Base-by-base conservation (phyloP, 1,140 invertebrate species). In the Drosophila micromelanica region DNA sequence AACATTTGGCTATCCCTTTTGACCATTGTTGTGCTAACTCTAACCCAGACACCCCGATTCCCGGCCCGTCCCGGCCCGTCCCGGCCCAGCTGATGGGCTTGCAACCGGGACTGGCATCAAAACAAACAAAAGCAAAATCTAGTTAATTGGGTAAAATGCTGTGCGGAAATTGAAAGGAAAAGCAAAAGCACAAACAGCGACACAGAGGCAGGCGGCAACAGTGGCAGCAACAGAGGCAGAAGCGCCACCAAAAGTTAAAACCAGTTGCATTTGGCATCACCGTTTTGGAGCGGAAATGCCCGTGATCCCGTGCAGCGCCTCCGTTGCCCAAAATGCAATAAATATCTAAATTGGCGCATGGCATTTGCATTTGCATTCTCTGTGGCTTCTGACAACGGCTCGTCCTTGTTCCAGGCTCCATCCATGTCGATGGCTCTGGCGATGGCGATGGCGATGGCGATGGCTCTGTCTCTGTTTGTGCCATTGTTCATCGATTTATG, bases 401-500 rank as follows among this genome's bases (percentile, higher is more conserved):
- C 12, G 11, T 23, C 45, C 17, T 23, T 20, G 45, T 20, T 45
- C 5, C 5, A 4, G 45, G 17, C 11, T 11, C 9, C 6, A 20
- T 11, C 17, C 1, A 46, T 46, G 49, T 30, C 52, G 9, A 46
- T 46, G 49, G 17, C 17, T 1, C 27, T 46, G 49, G 38, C 52
- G 9, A 46, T 46, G 49, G 45, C 52, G 9, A 45, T 54, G 54
- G 38, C 17, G 3, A 23, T 23, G 20, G 20, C 20, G 20, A 46
- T 46, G 49, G 45, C 52, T n/a, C 42, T 54, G 54, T 38, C 69
- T 54, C 40, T 52, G 17, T 42, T 46, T 71, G 43, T 60, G 45
- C 45, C 69, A 86, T 89, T 89, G 87, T 87, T 89, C 81, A 87
- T 89, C 84, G 82, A 87, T 87, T 87, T 87, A 87, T 87, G 82